Evolutionary conservation across 2,888 invertebrate genomes (phyloP).

Genomic region (Sycophila texana): DNA sequence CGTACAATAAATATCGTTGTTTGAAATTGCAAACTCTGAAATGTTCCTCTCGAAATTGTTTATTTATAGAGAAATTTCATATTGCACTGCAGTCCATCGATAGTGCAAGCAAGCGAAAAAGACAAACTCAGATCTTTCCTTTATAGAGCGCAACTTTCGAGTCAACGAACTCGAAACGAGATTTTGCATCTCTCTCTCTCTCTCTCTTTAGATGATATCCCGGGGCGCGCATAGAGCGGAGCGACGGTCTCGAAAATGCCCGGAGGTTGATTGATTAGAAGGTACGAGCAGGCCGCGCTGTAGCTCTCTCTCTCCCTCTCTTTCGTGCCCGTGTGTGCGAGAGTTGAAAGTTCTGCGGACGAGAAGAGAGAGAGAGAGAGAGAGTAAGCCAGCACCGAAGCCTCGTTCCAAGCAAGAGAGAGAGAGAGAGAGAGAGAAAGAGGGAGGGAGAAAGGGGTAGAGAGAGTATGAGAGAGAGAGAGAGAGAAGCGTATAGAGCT

Average conservation of each 20-base stretch:
- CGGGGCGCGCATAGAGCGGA: slow-evolving; percentile 25
- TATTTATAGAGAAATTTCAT: too few species aligned
- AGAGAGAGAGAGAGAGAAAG: slow-evolving; percentile 44
- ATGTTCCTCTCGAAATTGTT: too few species aligned
- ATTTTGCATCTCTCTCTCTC: slow-evolving; percentile 39
- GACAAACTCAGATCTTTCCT: slow-evolving; percentile 28
- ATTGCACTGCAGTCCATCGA: background rate
- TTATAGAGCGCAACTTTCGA: slow-evolving; percentile 36
- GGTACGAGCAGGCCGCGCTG: slow-evolving; percentile 62
- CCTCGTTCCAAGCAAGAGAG: slow-evolving; percentile 48
- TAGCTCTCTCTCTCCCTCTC: slow-evolving; percentile 31
- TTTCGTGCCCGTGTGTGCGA: slow-evolving; percentile 29
- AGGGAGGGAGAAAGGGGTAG: slow-evolving; percentile 38
- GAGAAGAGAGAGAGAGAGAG: slow-evolving; percentile 47
- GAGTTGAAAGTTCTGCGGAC: slow-evolving; percentile 49
- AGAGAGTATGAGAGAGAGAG: slow-evolving; percentile 57
- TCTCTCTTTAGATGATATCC: slow-evolving; percentile 52
- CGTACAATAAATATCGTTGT: too few species aligned
- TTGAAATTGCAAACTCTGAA: too few species aligned
- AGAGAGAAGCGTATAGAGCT: slow-evolving; percentile 53
- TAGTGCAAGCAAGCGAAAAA: slow-evolving; percentile 2
- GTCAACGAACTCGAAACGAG: slow-evolving; percentile 54
- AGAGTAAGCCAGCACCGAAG: slow-evolving; percentile 45
- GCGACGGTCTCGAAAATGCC: slow-evolving; percentile 68
- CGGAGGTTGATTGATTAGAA: slow-evolving; percentile 75